Base-by-base conservation (phyloP, 2,797 vertebrate species). In the Darevskia mixta region DNA sequence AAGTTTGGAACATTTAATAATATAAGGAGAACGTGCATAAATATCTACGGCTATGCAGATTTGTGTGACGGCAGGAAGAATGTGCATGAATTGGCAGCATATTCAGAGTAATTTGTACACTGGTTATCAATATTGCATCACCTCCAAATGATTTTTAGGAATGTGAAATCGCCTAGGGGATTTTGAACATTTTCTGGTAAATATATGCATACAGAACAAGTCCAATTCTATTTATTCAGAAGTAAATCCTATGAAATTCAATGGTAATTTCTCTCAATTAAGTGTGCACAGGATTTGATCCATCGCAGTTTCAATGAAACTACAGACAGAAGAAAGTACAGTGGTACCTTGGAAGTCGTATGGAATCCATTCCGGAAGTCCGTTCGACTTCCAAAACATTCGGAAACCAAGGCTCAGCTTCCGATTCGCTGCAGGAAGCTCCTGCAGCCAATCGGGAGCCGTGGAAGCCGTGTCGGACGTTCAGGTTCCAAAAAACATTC, bases 391-490 rank as follows among this genome's bases (percentile, higher is more conserved):
- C 49, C 49, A 55, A 55, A 55, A 55, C 49, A 55, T 55, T 55
- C 13, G 0, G 49, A 55, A 55, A 55, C 49, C 49, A 55, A 55
- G 49, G 13, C 1, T 3, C 13, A 0, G 49, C 49, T 55, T 55
- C 49, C 1, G 49, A 55, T 55, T 55, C 13, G 49, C 49, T 55
- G 49, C 49, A 55, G 1, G 49, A 55, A 49, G 49, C 3, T 49
- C 49, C 49, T 49, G 11, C 49, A 49, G 45, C 45, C 8, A 9
- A 49, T 3, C 13, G 1, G 49, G 49, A 49, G 49, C 49, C 0
- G 13, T 0, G 1, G 49, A 15, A 49, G 11, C 49, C 0, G 49
- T 3, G 49, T 49, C 3, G 0, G 49, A 49, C 3, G 11, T 49
- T 13, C 3, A 11, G 45, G 10, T 49, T 49, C 45, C 45, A 49